phyloP scores from a whole-genome alignment of 2,113 vertebrate species.

The Trichechus manatus region DNA sequence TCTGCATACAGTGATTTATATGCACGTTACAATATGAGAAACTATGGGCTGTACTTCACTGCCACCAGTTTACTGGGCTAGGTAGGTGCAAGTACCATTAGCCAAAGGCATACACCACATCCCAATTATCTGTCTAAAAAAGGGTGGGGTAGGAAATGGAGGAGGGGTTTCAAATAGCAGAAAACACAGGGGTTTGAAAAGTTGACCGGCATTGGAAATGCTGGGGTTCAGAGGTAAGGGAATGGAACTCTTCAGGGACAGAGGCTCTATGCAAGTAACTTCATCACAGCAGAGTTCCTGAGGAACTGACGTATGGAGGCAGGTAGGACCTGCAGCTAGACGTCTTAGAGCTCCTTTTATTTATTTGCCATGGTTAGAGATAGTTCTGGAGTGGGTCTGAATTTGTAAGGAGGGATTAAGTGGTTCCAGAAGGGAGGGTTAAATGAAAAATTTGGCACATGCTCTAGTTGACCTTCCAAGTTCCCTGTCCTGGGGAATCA shows the following conservation, averaged over 20 bases:
- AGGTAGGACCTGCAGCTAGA: background rate
- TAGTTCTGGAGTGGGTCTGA: slow-evolving; percentile 4
- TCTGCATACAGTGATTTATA: background rate
- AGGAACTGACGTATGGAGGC: background rate
- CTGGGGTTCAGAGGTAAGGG: background rate
- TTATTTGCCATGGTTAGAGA: slow-evolving; percentile 2
- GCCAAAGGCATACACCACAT: slow-evolving; percentile 5
- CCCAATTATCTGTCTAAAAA: background rate
- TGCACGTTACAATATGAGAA: slow-evolving; percentile 22
- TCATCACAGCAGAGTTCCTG: background rate
- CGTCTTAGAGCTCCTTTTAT: background rate
- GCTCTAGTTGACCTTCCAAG: background rate
- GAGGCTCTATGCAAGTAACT: background rate
- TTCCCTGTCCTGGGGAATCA: slow-evolving; percentile 18
- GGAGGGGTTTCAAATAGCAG: background rate
- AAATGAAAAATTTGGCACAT: slow-evolving; percentile 28
- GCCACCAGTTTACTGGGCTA: background rate
- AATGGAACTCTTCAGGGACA: background rate
- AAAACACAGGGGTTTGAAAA: background rate
- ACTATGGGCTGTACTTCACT: background rate
- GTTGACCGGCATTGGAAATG: background rate
- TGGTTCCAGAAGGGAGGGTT: background rate
- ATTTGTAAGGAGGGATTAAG: background rate
- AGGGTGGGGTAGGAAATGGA: background rate
- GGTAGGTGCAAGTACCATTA: background rate